A percentile compares a stretch with the other conserved stretches of the same genome.
Evolutionary conservation across 2,888 invertebrate genomes (phyloP).

Genomic region (Ashinkailepas kermadecensis): DNA sequence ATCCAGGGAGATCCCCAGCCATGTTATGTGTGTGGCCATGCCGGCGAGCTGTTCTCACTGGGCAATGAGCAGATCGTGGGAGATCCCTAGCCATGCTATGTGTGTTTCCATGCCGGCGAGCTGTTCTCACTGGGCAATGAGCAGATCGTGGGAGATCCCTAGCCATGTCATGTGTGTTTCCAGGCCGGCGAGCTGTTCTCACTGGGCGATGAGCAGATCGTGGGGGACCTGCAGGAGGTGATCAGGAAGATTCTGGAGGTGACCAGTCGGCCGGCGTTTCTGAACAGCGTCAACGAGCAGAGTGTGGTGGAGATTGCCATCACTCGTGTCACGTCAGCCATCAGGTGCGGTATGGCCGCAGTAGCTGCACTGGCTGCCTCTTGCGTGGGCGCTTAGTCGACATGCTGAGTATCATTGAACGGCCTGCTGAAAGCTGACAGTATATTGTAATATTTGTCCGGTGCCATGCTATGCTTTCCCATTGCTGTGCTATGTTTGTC

Average conservation of each 20-base stretch:
- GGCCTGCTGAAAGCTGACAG: too few relatives aligned
- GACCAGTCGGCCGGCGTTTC: constrained; percentile 72
- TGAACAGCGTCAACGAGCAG: constrained; percentile 81
- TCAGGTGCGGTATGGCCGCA: constrained; percentile 49
- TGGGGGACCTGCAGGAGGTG: constrained; percentile 73
- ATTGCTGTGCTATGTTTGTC: too few relatives aligned
- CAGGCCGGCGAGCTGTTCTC: constrained; percentile 85
- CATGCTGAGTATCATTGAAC: too few relatives aligned
- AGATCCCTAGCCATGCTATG: too few relatives aligned
- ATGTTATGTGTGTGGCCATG: too few relatives aligned
- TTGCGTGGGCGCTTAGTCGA: too few relatives aligned
- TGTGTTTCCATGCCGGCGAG: constrained; percentile 63
- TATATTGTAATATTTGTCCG: too few relatives aligned
- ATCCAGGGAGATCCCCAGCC: neutral
- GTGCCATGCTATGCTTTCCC: too few relatives aligned
- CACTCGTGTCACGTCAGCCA: constrained; percentile 79
- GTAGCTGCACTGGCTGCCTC: too few relatives aligned
- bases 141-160: constrained; percentile 67
- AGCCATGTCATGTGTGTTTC: constrained; percentile 23
- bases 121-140: constrained; percentile 80
- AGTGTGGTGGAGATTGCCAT: constrained; percentile 92
- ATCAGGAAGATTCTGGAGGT: constrained; percentile 62
- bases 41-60: too few relatives aligned
- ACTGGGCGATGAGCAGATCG: constrained; percentile 75
- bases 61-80: too few relatives aligned